Percentiles rank a stretch among this genome's conserved stretches.
Evolutionary conservation across 1,140 invertebrate genomes (phyloP).

Genomic region (Dryas iulia): DNA sequence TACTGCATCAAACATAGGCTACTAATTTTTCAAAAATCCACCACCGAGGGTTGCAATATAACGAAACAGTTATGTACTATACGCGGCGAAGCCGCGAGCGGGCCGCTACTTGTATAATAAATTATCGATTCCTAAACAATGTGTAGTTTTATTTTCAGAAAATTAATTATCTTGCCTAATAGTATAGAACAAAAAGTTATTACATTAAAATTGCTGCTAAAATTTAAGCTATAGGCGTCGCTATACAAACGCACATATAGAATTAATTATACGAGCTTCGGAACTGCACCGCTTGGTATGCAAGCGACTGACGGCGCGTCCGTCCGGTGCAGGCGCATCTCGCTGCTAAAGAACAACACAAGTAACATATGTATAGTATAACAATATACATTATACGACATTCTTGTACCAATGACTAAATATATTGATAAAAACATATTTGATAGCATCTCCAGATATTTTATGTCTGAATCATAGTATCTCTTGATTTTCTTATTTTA

Average conservation of each 20-base stretch:
- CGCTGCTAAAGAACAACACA: not conserved
- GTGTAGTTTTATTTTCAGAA: no score
- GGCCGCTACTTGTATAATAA: no score
- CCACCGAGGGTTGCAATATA: no score
- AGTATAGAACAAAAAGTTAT: not conserved
- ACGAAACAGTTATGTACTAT: no score
- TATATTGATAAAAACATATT: not conserved
- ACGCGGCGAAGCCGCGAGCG: no score
- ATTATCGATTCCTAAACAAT: no score
- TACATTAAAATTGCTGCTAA: not conserved
- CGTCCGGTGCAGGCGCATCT: conserved; percentile 35
- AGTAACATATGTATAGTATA: not conserved
- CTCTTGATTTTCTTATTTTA: not conserved
- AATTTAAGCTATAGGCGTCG: not conserved
- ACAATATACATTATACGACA: not conserved
- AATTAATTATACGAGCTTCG: conserved; percentile 55
- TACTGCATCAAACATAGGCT: no score
- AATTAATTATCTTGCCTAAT: not conserved
- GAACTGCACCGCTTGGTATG: conserved; percentile 50
- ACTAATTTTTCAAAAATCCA: no score
- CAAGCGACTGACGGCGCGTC: conserved; percentile 34
- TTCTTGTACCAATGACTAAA: not conserved
- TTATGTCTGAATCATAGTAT: not conserved
- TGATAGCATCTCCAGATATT: not conserved
- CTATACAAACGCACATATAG: conserved; percentile 23